Conservation (phyloP, 2,888 invertebrate species). For the Marronus borbonicus region DNA sequence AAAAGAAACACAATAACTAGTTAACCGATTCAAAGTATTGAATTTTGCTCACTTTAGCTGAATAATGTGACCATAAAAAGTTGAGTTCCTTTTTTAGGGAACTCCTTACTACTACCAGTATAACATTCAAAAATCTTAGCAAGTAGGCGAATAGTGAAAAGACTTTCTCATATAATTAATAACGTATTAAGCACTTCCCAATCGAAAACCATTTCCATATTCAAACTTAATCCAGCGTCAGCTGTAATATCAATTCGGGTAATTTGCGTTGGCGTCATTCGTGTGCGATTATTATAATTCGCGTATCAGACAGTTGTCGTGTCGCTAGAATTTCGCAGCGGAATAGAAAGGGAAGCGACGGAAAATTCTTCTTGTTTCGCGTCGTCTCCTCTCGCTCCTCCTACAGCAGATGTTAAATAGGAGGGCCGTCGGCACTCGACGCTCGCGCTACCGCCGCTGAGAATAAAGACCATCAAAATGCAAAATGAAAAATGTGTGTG, state of each 20-base stretch:
- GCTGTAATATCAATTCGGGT: not conserved
- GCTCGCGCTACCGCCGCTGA: slow-evolving; percentile 6
- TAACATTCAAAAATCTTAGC: too few species aligned
- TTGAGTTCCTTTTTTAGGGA: too few species aligned
- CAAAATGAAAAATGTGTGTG: slow-evolving; percentile 64
- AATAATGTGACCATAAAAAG: too few species aligned
- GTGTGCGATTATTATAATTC: slow-evolving; percentile 19
- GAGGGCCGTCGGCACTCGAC: slow-evolving; percentile 52
- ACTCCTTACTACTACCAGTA: too few species aligned
- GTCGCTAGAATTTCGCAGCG: not conserved
- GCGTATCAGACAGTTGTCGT: not conserved
- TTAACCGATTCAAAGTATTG: too few species aligned
- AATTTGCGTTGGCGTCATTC: slow-evolving; percentile 14
- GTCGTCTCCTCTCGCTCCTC: slow-evolving; percentile 37
- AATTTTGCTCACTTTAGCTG: too few species aligned
- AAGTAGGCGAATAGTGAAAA: too few species aligned
- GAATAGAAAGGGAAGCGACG: not conserved
- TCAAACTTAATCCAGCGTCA: slow-evolving; percentile 11
- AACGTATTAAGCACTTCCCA: too few species aligned
- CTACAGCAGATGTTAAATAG: slow-evolving; percentile 55
- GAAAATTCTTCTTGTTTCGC: not conserved
- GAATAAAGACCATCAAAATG: slow-evolving; percentile 57
- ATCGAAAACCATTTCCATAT: not conserved
- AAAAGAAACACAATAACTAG: too few species aligned
- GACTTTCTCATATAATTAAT: too few species aligned